Evolutionary conservation across 2,888 invertebrate species (phyloP).

Genomic region (Auanema sp.): DNA sequence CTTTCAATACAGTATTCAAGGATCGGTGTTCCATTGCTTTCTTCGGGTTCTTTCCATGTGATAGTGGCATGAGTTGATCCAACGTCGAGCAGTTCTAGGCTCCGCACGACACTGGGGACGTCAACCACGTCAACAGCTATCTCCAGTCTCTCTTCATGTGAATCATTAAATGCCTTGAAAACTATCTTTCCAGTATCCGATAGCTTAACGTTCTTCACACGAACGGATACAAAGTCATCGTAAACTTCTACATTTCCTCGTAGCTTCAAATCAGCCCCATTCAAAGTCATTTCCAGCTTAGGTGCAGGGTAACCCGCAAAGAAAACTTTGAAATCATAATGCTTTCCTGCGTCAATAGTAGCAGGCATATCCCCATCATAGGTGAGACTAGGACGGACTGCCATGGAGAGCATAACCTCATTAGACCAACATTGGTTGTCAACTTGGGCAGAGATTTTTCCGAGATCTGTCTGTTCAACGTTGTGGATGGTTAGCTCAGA

Average conservation of each 20-base stretch:
- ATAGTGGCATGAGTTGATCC: conserved; percentile 18
- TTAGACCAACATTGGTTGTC: conserved; percentile 26
- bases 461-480: conserved; percentile 51
- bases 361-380: conserved; percentile 14
- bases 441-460: conserved; percentile 39
- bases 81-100: conserved; percentile 11
- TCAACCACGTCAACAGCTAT: conserved; percentile 47
- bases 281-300: conserved; percentile 63
- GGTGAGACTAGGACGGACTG: conserved; percentile 31
- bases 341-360: conserved; percentile 39
- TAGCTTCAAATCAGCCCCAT: conserved; percentile 53
- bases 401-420: conserved; percentile 23
- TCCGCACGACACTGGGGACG: conserved; percentile 48
- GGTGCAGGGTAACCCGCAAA: conserved; percentile 48
- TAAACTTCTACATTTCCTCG: conserved; percentile 61
- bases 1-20: conserved; percentile 41
- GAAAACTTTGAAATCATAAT: conserved; percentile 39
- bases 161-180: conserved; percentile 67
- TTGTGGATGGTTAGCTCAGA: conserved; percentile 44
- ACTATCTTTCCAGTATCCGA: conserved; percentile 76
- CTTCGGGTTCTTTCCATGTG: conserved; percentile 23
- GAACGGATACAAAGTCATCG: conserved; percentile 45
- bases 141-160: conserved; percentile 20
- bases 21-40: conserved; percentile 26
- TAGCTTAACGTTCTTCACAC: conserved; percentile 72